These are phyloP conservation scores for Mesochorus sp. DNA, from an alignment of 2,888 invertebrate genomes.

Conservation along the genomic window DNA sequence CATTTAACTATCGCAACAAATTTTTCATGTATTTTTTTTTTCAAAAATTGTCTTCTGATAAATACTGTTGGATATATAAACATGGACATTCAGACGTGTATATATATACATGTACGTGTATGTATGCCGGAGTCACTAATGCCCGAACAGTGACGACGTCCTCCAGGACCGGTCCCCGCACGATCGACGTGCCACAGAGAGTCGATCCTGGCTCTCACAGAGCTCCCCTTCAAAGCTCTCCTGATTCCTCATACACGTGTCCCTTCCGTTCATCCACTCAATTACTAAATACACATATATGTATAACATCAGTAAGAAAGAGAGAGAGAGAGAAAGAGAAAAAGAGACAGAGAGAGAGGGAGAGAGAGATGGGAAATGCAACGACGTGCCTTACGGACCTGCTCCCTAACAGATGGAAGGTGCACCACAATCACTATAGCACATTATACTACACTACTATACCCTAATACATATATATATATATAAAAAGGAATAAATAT, in stretches of 20 bases:
- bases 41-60: too few relatives aligned
- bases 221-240: constrained; percentile 47
- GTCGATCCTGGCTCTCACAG: constrained; percentile 46
- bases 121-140: neutral
- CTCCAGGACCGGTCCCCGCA: constrained; percentile 40
- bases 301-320: too few relatives aligned
- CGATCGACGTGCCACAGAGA: constrained; percentile 24
- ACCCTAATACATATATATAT: neutral
- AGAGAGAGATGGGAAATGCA: constrained; percentile 60
- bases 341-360: too few relatives aligned
- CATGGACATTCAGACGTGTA: neutral
- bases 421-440: constrained; percentile 2
- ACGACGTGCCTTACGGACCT: constrained; percentile 42
- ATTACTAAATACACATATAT: constrained; percentile 21
- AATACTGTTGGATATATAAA: too few relatives aligned
- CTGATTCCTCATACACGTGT: constrained; percentile 22
- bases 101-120: neutral
- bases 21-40: too few relatives aligned
- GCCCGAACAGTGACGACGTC: constrained; percentile 47
- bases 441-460: neutral
- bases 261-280: constrained; percentile 26
- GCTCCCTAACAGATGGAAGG: constrained; percentile 62
- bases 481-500: too few relatives aligned
- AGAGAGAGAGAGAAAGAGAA: too few relatives aligned
- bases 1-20: too few relatives aligned